Base-by-base conservation (phyloP, 2,113 vertebrate species). In the Eira barbara region DNA sequence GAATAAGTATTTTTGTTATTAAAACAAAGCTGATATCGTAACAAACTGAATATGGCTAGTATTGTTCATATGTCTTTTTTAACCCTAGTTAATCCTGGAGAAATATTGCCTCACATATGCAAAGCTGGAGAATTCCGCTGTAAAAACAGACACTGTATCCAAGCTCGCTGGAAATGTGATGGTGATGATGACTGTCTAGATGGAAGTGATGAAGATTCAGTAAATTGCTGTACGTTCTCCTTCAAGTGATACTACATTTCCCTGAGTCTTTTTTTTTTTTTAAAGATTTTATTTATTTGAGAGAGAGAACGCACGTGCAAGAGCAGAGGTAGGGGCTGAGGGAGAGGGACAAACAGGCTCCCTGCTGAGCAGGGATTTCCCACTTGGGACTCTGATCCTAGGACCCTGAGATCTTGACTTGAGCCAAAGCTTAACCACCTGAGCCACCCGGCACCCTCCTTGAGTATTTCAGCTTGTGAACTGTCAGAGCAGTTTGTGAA, bases 151-250 rank as follows among this genome's bases (percentile, higher is more conserved):
- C 99, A 99, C 95, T 99, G 99, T 88, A 99, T 99, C 89, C 99
- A 99, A 93, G 98, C 98, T 10, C 97, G 98, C 67, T 99, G 99
- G 99, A 99, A 99, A 97, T 99, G 99, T 67, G 99, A 99, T 11
- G 99, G 99, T 0, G 99, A 99, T 25, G 99, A 99, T 63, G 99
- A 99, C 97, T 99, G 99, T 89, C 98, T 99, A 80, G 99, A 99
- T 21, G 99, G 99, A 88, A 99, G 99, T 4, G 99, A 99, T 89
- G 99, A 99, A 97, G 99, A 99, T 80, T 87, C 98, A 3, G 99
- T 99, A 47, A 99, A 98, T 94, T 99, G 99, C 98, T 99, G 99
- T 99, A 99, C 15, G 99, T 99, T 95, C 81, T 73, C 65, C 11
- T 89, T 67, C 3, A 42, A 36, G 0, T 83, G 42, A n/a, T 82